These are phyloP conservation scores for Ephestia elutella DNA, from an alignment of 1,140 invertebrate species.

Conservation along the genomic window DNA sequence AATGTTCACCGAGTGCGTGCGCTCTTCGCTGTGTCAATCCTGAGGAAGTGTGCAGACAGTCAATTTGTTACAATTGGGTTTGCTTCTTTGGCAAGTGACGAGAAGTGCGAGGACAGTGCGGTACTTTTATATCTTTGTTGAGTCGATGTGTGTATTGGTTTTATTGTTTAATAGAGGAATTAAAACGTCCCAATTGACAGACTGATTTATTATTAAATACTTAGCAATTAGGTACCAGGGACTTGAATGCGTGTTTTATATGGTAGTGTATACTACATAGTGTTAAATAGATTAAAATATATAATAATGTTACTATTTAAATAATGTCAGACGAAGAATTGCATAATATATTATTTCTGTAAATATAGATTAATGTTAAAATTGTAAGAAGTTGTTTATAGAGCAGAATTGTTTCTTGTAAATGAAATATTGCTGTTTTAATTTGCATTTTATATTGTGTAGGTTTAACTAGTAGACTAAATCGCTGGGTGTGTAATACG, in stretches of 20 bases:
- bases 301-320: constrained; percentile 69
- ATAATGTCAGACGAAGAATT: constrained; percentile 61
- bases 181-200: constrained; percentile 73
- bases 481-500: constrained; percentile 55
- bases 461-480: constrained; percentile 52
- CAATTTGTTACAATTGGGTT: constrained; percentile 7
- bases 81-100: constrained; percentile 7
- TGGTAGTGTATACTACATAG: constrained; percentile 71
- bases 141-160: constrained; percentile 61
- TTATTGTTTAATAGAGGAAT: constrained; percentile 67
- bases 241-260: constrained; percentile 73
- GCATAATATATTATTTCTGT: constrained; percentile 72
- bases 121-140: constrained; percentile 50
- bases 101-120: constrained; percentile 42
- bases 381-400: constrained; percentile 62
- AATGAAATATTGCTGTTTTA: constrained; percentile 72
- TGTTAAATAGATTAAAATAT: constrained; percentile 69
- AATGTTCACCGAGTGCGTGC: background rate
- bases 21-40: constrained; percentile 1
- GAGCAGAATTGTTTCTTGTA: constrained; percentile 67
- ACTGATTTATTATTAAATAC: constrained; percentile 67
- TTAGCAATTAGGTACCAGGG: constrained; percentile 54
- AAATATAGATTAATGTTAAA: constrained; percentile 63
- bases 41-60: constrained; percentile 8
- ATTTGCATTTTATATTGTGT: constrained; percentile 72